These are phyloP conservation scores for Labia minor DNA, from an alignment of 2,888 invertebrate genomes.

Conservation along the genomic window DNA sequence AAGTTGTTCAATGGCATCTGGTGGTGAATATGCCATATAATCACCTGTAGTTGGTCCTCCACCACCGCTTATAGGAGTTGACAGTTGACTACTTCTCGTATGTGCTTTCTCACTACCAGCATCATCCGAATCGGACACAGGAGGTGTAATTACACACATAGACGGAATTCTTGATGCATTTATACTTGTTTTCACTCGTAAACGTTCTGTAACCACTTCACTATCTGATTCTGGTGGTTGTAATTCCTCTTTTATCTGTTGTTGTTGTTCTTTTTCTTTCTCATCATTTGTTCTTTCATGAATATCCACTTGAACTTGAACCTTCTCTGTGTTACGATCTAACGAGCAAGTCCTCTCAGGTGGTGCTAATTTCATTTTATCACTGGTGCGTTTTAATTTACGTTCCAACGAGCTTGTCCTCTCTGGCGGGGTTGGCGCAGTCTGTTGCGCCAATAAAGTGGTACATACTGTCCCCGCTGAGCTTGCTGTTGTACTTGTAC, in stretches of 20 bases:
- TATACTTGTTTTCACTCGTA: slow-evolving; percentile 74
- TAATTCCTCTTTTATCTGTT: slow-evolving; percentile 30
- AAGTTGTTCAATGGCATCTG: not conserved
- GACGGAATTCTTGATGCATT: slow-evolving; percentile 81
- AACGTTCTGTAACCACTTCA: slow-evolving; percentile 77
- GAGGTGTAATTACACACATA: slow-evolving; percentile 83
- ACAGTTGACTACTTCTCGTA: not conserved
- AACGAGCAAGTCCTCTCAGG: slow-evolving; percentile 45
- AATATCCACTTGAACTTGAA: slow-evolving; percentile 32
- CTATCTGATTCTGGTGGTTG: slow-evolving; percentile 62
- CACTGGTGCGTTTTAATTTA: slow-evolving; percentile 39
- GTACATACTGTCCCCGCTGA: slow-evolving; percentile 85
- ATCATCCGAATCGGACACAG: slow-evolving; percentile 79
- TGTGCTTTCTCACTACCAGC: slow-evolving; percentile 35
- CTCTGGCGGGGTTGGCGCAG: slow-evolving; percentile 70
- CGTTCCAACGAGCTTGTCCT: slow-evolving; percentile 61
- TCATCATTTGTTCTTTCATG: slow-evolving; percentile 33
- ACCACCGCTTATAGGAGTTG: not conserved
- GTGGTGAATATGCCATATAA: not conserved
- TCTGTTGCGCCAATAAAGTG: slow-evolving; percentile 52
- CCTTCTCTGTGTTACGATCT: slow-evolving; percentile 41
- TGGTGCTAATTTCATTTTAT: not conserved
- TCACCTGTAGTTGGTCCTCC: not conserved
- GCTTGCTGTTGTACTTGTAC: slow-evolving; percentile 77
- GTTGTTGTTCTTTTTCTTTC: slow-evolving; percentile 21